These are phyloP conservation scores for Heloderma charlesbogerti DNA, from an alignment of 2,113 vertebrate species.

Conservation along the genomic window DNA sequence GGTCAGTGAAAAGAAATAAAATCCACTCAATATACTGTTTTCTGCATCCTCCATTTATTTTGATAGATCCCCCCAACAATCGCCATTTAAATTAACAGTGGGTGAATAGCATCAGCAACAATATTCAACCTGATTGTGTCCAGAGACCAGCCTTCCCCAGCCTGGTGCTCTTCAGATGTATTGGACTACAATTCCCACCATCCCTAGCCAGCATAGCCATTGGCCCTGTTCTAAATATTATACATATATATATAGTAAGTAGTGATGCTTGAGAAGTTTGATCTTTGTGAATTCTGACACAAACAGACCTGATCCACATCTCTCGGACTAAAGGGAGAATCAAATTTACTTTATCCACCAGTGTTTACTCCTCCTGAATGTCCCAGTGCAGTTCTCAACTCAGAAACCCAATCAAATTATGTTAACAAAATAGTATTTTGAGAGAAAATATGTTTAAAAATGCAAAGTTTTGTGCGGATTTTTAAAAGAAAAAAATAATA, in stretches of 20 bases:
- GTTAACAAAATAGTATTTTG: not conserved
- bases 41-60: not conserved
- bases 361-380: not conserved
- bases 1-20: not conserved
- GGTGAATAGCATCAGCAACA: not conserved
- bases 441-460: not conserved
- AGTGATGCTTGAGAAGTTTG: not conserved
- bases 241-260: not conserved
- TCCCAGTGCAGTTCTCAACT: not conserved
- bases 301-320: not conserved
- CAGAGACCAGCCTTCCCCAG: not conserved
- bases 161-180: too few species aligned
- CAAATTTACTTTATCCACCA: not conserved
- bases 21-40: not conserved
- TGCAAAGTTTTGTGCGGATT: not conserved
- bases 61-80: too few species aligned
- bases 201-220: too few species aligned
- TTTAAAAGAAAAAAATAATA: not conserved
- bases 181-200: too few species aligned
- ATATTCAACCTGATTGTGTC: not conserved
- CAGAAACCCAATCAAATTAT: not conserved
- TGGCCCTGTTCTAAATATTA: too few species aligned
- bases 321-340: not conserved
- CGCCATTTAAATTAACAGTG: not conserved
- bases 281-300: not conserved